Evolutionary conservation across 2,888 invertebrate genomes (phyloP).

Genomic region (Fissipunctia ypsillon): DNA sequence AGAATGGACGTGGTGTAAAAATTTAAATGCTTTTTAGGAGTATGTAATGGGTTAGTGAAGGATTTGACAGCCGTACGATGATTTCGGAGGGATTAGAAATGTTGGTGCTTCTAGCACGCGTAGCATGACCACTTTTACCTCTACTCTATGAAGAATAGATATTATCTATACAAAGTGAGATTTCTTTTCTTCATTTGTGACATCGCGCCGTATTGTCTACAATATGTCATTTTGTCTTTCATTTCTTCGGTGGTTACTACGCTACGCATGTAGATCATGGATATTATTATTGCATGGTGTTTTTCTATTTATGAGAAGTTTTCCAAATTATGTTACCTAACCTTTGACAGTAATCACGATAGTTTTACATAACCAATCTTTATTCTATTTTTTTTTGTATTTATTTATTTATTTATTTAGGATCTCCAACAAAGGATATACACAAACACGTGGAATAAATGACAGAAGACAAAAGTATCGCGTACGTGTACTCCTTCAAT

Average conservation of each 20-base stretch:
- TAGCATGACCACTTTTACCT: background rate
- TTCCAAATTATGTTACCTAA: background rate
- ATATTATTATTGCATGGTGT: background rate
- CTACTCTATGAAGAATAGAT: background rate
- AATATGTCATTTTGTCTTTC: background rate
- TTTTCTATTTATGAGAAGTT: background rate
- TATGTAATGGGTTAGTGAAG: conserved; percentile 37
- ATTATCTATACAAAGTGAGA: background rate
- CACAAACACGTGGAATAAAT: too few species aligned
- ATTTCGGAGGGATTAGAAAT: conserved; percentile 14
- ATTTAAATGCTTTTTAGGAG: conserved; percentile 70
- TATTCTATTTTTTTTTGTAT: too few species aligned
- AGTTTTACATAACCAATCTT: background rate
- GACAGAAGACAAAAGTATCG: too few species aligned
- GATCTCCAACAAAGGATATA: too few species aligned
- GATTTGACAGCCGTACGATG: conserved; percentile 13
- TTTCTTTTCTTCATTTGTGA: background rate
- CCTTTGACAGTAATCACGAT: background rate
- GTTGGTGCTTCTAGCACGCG: background rate
- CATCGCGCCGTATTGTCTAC: background rate
- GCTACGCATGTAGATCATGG: too few species aligned
- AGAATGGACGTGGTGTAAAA: conserved; percentile 72
- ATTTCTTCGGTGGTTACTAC: background rate
- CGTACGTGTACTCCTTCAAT: too few species aligned
- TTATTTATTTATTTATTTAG: too few species aligned